phyloP scores from a whole-genome alignment of 2,113 vertebrate species.

The Bubalus kerabau region DNA sequence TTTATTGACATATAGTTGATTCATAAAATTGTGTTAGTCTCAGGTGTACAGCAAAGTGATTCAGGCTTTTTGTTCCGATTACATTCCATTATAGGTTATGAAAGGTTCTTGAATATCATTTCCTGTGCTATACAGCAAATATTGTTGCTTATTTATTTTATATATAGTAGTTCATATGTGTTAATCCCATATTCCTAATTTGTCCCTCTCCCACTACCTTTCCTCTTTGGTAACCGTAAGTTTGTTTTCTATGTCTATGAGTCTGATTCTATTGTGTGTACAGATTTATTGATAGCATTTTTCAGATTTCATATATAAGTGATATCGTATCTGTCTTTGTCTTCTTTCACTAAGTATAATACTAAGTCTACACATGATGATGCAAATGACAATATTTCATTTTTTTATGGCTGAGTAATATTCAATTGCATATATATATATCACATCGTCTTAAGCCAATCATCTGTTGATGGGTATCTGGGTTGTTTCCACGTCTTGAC shows the following conservation, averaged over 20 bases:
- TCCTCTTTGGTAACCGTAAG: neutral
- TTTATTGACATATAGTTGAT: neutral
- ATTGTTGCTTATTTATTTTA: neutral
- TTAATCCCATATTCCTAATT: neutral
- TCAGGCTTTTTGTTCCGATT: neutral
- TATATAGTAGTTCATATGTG: neutral
- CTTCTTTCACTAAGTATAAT: neutral
- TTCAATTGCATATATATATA: neutral
- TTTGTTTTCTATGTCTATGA: neutral
- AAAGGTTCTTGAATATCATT: neutral
- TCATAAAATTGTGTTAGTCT: neutral
- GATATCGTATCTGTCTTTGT: neutral
- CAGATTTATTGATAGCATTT: neutral
- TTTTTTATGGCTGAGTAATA: neutral
- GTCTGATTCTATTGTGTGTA: neutral
- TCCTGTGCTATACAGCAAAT: neutral
- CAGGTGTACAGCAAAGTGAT: neutral
- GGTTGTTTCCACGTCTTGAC: neutral
- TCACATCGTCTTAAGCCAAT: neutral
- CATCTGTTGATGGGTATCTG: neutral
- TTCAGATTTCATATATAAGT: neutral
- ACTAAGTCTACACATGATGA: neutral
- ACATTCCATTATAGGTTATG: neutral
- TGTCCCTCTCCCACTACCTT: neutral
- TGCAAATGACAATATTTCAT: neutral